Base-by-base conservation (phyloP, 1,140 invertebrate species). In the Drosophila seguyi region DNA sequence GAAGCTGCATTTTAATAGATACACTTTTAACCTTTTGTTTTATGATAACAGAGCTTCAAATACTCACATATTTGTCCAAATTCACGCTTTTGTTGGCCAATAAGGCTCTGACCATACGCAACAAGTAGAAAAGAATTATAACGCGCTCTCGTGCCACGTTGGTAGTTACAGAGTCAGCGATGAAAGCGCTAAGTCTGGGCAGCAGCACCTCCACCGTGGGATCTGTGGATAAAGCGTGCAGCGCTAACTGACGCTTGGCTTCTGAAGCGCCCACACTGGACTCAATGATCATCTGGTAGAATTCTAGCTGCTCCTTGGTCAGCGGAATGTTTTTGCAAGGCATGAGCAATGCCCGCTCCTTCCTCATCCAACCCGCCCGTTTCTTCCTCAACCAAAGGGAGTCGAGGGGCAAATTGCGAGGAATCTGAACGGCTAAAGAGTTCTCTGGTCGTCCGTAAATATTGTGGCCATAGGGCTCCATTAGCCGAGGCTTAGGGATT, bases 51-150 rank as follows among this genome's bases (percentile, higher is more conserved):
- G 4, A 22, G 8, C 3, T 16, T 4, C 22, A 13, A 41, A 20
- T 27, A 82, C 80, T 83, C 39, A 83, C 80, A 36, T 61, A 83
- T 48, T 50, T 69, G 6, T 56, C 6, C 2, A 83, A 62, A 16
- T 44, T 47, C 11, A 79, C 38, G 7, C 22, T 44, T 0, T 38
- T 2, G 39, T 83, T 83, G 6, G 3, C 13, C 13, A 83, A 34
- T 16, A 83, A 16, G 14, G 69, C 50, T n/a, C 41, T 36, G 1
- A 79, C 52, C 75, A 83, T 79, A 0, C 80, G 80, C 80, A 83
- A 59, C 29, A 75, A n/a, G 31, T 71, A 71, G 10, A 83, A 5
- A 2, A 83, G 47, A 2, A 62, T 10, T 13, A 48, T 0, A 2
- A 79, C 20, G n/a, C 71, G 75, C 14, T 59, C 20, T 20, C 67